phyloP scores from a whole-genome alignment of 2,797 vertebrate species.

The Rhabdophis nuchalis region DNA sequence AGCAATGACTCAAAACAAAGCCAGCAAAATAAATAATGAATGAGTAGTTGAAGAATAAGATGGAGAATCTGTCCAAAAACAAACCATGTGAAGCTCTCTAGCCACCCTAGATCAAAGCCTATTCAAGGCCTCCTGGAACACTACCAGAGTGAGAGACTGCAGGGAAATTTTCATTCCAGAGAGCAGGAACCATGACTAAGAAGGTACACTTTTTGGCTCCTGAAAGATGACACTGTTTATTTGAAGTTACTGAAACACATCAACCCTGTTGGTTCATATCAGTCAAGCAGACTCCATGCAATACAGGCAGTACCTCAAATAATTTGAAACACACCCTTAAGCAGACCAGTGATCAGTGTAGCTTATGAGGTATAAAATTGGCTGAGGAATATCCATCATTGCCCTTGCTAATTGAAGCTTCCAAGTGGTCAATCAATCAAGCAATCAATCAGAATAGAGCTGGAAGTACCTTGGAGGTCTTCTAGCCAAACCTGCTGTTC shows the following conservation, averaged over 20 bases:
- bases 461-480: too few relatives aligned
- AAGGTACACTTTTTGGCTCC: neutral
- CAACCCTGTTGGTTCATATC: neutral
- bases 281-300: neutral
- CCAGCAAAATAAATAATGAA: neutral
- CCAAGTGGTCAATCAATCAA: neutral
- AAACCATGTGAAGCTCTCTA: neutral
- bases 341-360: neutral
- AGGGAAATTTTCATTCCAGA: neutral
- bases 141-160: neutral
- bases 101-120: neutral
- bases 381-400: neutral
- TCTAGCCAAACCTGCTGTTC: too few relatives aligned
- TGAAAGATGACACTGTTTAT: neutral
- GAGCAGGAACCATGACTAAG: neutral
- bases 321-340: neutral
- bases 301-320: neutral
- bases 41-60: neutral
- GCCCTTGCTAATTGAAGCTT: neutral
- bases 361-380: neutral
- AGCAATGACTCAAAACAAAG: neutral
- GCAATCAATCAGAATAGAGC: too few relatives aligned
- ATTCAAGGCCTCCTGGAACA: neutral
- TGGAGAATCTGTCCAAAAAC: neutral
- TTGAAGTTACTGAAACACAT: neutral